Conservation (phyloP, 2,888 invertebrate genomes). For the Chymomyza fuscimana region DNA sequence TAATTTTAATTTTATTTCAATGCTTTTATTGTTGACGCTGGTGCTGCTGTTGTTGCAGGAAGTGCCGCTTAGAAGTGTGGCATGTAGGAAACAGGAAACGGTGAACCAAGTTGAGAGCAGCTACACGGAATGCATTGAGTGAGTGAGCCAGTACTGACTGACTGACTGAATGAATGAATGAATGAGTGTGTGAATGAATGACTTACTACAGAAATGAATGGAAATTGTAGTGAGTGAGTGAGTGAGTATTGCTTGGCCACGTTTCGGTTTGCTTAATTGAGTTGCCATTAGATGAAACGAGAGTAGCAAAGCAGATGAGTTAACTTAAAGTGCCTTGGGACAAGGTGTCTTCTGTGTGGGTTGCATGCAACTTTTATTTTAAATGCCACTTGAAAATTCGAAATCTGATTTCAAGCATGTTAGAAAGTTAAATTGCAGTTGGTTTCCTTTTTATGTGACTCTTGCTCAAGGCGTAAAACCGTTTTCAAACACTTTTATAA, state of each 20-base stretch:
- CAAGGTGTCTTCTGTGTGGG: background rate
- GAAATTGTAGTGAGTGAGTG: constrained; percentile 46
- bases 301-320: constrained; percentile 17
- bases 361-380: constrained; percentile 30
- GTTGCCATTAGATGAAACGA: constrained; percentile 63
- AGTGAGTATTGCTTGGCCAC: constrained; percentile 43
- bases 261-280: constrained; percentile 67
- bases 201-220: constrained; percentile 23
- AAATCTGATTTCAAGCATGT: background rate
- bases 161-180: constrained; percentile 17
- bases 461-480: background rate
- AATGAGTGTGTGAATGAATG: constrained; percentile 18
- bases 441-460: background rate
- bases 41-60: constrained; percentile 36
- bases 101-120: constrained; percentile 30
- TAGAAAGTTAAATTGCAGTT: background rate
- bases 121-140: background rate
- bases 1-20: constrained; percentile 67
- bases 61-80: constrained; percentile 50
- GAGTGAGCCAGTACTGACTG: constrained; percentile 34
- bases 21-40: constrained; percentile 41
- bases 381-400: constrained; percentile 33
- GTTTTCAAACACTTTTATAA: background rate
- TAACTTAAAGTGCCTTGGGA: background rate
- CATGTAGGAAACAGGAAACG: constrained; percentile 68